Conservation (phyloP, 1,140 invertebrate genomes). For the Bathynomus jamesi region DNA sequence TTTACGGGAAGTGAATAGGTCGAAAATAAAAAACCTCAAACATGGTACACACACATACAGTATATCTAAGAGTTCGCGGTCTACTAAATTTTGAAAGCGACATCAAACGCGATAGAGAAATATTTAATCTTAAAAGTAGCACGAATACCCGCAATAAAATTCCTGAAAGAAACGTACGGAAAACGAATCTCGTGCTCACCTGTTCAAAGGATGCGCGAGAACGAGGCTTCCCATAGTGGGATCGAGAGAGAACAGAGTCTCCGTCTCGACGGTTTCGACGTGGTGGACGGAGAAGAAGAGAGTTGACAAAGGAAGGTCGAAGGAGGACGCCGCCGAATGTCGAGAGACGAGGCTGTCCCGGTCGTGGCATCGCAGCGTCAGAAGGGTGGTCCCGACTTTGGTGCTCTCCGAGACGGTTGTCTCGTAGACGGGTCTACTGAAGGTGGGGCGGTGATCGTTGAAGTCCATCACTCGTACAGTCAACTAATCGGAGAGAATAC, state of each 20-base stretch:
- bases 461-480: slow-evolving; percentile 74
- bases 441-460: slow-evolving; percentile 67
- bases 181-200: too few relatives aligned
- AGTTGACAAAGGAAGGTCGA: slow-evolving; percentile 43
- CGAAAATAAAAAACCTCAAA: too few relatives aligned
- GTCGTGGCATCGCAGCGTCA: slow-evolving; percentile 67
- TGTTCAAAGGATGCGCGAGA: slow-evolving; percentile 61
- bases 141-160: too few relatives aligned
- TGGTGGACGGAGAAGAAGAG: slow-evolving; percentile 51
- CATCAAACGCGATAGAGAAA: too few relatives aligned
- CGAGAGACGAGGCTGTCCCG: slow-evolving; percentile 47
- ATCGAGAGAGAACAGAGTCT: slow-evolving; percentile 63
- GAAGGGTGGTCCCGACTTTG: slow-evolving; percentile 64
- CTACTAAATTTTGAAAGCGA: too few relatives aligned
- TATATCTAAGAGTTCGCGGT: too few relatives aligned
- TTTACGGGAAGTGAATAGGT: too few relatives aligned
- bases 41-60: too few relatives aligned
- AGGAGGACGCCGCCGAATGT: slow-evolving; percentile 59
- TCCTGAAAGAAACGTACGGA: too few relatives aligned
- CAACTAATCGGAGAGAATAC: slow-evolving; percentile 51
- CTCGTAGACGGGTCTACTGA: slow-evolving; percentile 56
- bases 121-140: too few relatives aligned
- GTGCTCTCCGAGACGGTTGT: slow-evolving; percentile 81
- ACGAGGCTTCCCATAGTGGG: slow-evolving; percentile 64
- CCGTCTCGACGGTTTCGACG: slow-evolving; percentile 17